phyloP scores from a whole-genome alignment of 2,797 vertebrate genomes.

The Pantherophis alleghaniensis region DNA sequence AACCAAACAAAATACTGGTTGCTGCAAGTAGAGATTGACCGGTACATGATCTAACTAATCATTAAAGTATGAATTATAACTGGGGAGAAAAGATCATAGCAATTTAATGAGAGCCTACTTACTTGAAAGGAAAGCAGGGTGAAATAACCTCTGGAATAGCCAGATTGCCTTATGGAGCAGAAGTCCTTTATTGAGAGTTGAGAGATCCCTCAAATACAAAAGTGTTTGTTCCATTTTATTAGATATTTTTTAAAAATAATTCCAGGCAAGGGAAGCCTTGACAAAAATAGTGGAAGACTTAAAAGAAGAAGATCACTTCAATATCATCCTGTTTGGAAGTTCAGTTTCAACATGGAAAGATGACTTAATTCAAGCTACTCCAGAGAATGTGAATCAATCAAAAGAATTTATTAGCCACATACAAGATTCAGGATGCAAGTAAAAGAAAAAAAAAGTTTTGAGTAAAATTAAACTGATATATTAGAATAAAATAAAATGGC shows the following conservation, averaged over 20 bases:
- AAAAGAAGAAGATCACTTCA: slow-evolving; percentile 78
- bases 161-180: background rate
- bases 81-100: background rate
- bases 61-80: background rate
- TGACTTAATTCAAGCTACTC: slow-evolving; percentile 77
- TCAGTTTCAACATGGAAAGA: slow-evolving; percentile 71
- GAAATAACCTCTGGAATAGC: background rate
- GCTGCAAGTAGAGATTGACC: background rate
- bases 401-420: slow-evolving; percentile 73
- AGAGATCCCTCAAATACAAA: no score
- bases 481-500: background rate
- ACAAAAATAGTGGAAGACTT: slow-evolving; percentile 82
- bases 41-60: slow-evolving; percentile 40
- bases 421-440: slow-evolving; percentile 53
- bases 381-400: slow-evolving; percentile 77
- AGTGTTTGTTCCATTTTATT: slow-evolving; percentile 51
- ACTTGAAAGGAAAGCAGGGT: background rate
- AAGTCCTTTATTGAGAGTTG: background rate
- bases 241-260: background rate
- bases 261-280: slow-evolving; percentile 82
- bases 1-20: background rate
- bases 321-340: slow-evolving; percentile 77
- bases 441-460: background rate
- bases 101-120: background rate
- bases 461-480: background rate